A percentile compares a stretch with the other conserved stretches of the same genome.
Conservation (phyloP, 2,888 invertebrate genomes). For the Latrodectus elegans region DNA sequence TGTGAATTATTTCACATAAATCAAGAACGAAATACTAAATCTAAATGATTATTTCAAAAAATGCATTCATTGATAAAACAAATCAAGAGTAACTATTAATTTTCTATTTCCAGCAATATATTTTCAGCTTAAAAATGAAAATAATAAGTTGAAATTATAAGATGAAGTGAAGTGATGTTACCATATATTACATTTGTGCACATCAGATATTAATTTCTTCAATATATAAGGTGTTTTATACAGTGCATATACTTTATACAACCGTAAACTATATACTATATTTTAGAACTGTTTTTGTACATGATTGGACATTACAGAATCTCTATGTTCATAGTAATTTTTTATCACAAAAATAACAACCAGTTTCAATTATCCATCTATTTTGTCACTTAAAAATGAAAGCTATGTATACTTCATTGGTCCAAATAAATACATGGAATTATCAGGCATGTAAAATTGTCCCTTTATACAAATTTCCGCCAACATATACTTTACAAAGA, state of each 20-base stretch:
- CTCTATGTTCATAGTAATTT: conserved; percentile 10
- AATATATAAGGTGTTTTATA: conserved; percentile 24
- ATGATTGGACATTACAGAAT: conserved; percentile 37
- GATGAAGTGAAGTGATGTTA: neutral
- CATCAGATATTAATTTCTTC: conserved; percentile 6
- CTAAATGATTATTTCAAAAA: no score
- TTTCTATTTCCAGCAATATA: no score
- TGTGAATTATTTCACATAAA: no score
- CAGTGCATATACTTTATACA: conserved; percentile 43
- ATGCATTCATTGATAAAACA: no score
- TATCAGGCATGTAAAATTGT: neutral
- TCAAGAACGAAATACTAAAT: no score
- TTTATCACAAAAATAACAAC: conserved; percentile 20
- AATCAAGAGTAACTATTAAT: no score
- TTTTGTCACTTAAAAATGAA: neutral
- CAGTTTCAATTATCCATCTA: neutral
- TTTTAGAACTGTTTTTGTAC: conserved; percentile 48
- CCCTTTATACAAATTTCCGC: no score
- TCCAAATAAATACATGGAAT: neutral
- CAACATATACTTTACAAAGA: no score
- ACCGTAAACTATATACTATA: conserved; percentile 40
- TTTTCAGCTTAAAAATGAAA: no score
- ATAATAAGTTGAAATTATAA: no score
- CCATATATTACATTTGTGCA: neutral
- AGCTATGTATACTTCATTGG: neutral